Evolutionary conservation across 2,888 invertebrate species (phyloP).

Genomic region (Philonicus albiceps): DNA sequence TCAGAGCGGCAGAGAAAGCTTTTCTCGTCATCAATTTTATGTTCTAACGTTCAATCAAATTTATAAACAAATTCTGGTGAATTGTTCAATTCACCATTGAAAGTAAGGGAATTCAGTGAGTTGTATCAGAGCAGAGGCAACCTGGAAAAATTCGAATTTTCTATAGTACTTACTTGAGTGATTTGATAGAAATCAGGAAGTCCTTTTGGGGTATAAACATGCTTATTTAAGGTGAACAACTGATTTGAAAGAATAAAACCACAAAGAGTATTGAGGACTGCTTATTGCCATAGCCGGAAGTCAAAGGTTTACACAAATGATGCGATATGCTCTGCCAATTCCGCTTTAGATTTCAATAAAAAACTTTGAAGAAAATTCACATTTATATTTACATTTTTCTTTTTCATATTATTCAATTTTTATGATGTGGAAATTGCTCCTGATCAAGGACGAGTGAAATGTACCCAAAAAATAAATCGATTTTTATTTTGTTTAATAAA

Average conservation of each 20-base stretch:
- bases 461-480: too few relatives aligned
- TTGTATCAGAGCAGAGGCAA: not conserved
- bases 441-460: too few relatives aligned
- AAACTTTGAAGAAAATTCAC: not conserved
- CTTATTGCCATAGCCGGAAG: not conserved
- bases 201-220: not conserved
- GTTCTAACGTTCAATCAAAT: not conserved
- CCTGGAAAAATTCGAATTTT: not conserved
- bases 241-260: not conserved
- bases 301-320: not conserved
- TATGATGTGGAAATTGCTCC: too few relatives aligned
- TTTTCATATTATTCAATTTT: not conserved
- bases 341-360: not conserved
- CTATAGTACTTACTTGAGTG: not conserved
- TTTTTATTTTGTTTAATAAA: too few relatives aligned
- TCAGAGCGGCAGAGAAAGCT: not conserved
- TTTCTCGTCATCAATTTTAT: not conserved
- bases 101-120: not conserved
- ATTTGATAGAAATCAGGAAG: not conserved
- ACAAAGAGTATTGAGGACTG: not conserved
- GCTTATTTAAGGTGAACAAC: not conserved
- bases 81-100: not conserved
- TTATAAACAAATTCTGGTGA: not conserved
- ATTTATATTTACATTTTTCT: not conserved
- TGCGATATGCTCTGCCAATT: not conserved